These are phyloP conservation scores for Frieseomelitta varia DNA, from an alignment of 1,140 invertebrate species.

Conservation along the genomic window DNA sequence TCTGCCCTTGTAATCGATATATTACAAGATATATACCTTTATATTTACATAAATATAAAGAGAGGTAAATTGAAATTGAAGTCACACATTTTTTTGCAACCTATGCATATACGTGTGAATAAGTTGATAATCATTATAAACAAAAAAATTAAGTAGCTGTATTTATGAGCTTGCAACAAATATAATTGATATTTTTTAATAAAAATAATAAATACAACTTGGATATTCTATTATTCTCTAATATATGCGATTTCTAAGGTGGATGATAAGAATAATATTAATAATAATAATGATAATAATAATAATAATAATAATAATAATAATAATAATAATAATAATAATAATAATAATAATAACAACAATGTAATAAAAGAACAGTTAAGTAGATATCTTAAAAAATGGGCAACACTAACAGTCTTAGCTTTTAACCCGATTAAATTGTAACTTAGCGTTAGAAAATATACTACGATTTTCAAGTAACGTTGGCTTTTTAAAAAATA, in stretches of 20 bases:
- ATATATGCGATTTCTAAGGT: conserved; percentile 5
- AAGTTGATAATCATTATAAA: conserved; percentile 42
- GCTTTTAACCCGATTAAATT: conserved; percentile 34
- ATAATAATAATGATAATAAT: neutral
- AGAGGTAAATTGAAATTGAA: conserved; percentile 39
- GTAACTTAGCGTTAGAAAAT: conserved; percentile 34
- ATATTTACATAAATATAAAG: conserved; percentile 57
- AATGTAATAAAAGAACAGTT: conserved; percentile 19
- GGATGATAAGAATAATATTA: neutral
- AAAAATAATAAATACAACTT: conserved; percentile 20
- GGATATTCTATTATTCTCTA: neutral
- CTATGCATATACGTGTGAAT: conserved; percentile 15
- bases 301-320: too few relatives aligned
- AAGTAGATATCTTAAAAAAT: conserved; percentile 42
- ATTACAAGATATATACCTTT: conserved; percentile 50
- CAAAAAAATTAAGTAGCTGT: conserved; percentile 54
- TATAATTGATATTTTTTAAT: conserved; percentile 27
- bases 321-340: too few relatives aligned
- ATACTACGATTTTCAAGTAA: conserved; percentile 39
- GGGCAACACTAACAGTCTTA: conserved; percentile 34
- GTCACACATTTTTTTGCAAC: conserved; percentile 44
- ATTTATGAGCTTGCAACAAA: conserved; percentile 24
- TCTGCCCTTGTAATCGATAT: conserved; percentile 49
- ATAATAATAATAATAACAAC: too few relatives aligned
- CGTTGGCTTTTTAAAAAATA: neutral